phyloP scores from a whole-genome alignment of 1,140 invertebrate species.

The Monochamus saltuarius region DNA sequence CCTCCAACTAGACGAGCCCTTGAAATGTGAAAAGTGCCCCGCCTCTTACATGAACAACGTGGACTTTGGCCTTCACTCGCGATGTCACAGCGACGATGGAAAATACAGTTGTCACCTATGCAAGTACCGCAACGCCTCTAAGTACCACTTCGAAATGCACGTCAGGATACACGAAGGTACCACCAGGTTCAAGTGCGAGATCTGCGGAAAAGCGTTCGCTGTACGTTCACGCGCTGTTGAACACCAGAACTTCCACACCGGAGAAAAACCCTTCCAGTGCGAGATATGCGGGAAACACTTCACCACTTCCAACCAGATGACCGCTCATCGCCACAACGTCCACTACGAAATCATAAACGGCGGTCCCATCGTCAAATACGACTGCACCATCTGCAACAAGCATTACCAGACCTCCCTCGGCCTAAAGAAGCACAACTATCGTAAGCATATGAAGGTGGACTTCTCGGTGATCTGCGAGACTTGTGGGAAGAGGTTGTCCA shows the following conservation, averaged over 20 bases:
- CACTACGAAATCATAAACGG: conserved; percentile 26
- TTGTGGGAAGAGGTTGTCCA: conserved; percentile 47
- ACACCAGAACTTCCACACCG: conserved; percentile 54
- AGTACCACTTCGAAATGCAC: conserved; percentile 50
- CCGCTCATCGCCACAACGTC: neutral
- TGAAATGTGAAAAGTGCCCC: conserved; percentile 44
- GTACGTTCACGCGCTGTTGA: conserved; percentile 21
- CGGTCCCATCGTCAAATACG: conserved; percentile 29
- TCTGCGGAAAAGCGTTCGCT: conserved; percentile 63
- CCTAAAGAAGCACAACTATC: conserved; percentile 5
- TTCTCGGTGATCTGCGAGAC: conserved; percentile 52
- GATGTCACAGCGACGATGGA: conserved; percentile 45
- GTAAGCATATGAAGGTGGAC: conserved; percentile 25
- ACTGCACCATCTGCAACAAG: conserved; percentile 45
- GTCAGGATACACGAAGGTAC: conserved; percentile 57
- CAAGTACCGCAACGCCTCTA: conserved; percentile 50
- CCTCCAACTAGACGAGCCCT: conserved; percentile 49
- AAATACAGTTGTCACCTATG: conserved; percentile 51
- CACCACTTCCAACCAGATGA: conserved; percentile 49
- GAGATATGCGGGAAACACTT: conserved; percentile 68
- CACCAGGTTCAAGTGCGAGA: conserved; percentile 67
- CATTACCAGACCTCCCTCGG: conserved; percentile 33
- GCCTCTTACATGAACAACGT: conserved; percentile 41
- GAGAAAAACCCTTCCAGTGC: conserved; percentile 62
- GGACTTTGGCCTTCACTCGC: conserved; percentile 39